These are phyloP conservation scores for Theristicus caerulescens DNA, from an alignment of 2,113 vertebrate genomes.

Conservation along the genomic window DNA sequence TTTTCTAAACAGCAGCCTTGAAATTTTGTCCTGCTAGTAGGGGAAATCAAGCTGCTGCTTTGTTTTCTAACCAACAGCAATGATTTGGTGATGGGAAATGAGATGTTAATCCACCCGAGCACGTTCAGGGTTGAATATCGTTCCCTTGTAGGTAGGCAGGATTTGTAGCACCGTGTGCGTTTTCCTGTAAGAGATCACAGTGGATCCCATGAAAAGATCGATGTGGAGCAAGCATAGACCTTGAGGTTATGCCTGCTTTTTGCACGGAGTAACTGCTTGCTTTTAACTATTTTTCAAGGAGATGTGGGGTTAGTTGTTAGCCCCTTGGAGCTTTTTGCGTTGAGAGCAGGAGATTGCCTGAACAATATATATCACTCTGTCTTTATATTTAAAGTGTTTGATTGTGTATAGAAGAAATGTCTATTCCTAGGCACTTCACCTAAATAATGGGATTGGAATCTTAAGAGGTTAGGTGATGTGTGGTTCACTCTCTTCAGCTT, in stretches of 20 bases:
- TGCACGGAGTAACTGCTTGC: not conserved
- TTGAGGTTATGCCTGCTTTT: not conserved
- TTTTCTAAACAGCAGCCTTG: slow-evolving; percentile 41
- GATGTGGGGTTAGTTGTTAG: not conserved
- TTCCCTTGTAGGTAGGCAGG: not conserved
- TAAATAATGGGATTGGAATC: not conserved
- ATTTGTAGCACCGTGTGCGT: not conserved
- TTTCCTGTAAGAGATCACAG: not conserved
- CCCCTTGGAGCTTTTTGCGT: not conserved
- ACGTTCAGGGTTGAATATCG: accelerated
- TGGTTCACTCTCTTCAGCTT: not conserved
- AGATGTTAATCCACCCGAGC: not conserved
- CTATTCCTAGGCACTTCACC: not conserved
- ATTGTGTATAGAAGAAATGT: not conserved
- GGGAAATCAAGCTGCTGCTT: not conserved
- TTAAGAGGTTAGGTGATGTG: not conserved
- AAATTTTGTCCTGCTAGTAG: not conserved
- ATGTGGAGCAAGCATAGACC: not conserved
- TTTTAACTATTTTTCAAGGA: not conserved
- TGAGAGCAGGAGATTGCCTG: not conserved
- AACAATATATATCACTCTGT: not conserved
- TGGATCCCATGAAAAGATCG: not conserved
- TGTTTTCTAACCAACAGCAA: not conserved
- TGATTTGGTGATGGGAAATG: not conserved
- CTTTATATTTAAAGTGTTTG: not conserved